Base-by-base conservation (phyloP, 53 echinoderm and acorn worm genomes). In the Temnopleurus reevesii region DNA sequence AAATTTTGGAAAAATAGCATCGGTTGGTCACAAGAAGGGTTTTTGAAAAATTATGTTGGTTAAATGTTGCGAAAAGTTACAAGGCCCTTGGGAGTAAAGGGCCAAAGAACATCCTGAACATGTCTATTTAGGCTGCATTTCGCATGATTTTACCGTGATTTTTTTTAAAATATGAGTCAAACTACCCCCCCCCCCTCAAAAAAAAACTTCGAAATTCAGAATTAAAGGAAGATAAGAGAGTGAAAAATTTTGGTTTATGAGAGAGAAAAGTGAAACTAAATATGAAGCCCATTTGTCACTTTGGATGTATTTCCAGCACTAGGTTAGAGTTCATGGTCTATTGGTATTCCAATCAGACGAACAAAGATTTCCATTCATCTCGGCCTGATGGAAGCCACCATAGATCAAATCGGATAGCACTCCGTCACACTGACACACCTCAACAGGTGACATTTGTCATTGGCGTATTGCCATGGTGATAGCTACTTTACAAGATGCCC, bases 301-400 rank as follows among this genome's bases (percentile, higher is more conserved):
- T 71, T 71, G 63, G n/a, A 71, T 38, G 71, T 41, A 71, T 71
- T 71, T 71, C 71, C 71, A 71, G 71, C 5, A 4, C 3, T 12
- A 71, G 71, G 71, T 71, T 36, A 71, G 43, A 41, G 71, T 41
- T 71, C 71, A 71, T 41, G 71, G 71, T 38, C 71, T 19, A n/a
- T 71, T 41, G 10, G 43, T n/a, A 38, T 41, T 71, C 71, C 80
- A 46, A 53, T 80, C 80, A 80, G 51, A 80, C 60, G 41, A 80
- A 80, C 80, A 80, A 80, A 51, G 80, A 80, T 49, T 30, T 80
- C 47, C 47, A 26, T 80, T 80, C 80, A 80, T 80, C 49, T 80
- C 28, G 45, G 47, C 51, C 21, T 51, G 71, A 44, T 80, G 80
- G 31, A 26, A 80, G 80, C 17, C 80, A 80, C 51, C 80, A 80